Conservation (phyloP, 2,113 vertebrate species). For the Nyctereutes procyonoides region DNA sequence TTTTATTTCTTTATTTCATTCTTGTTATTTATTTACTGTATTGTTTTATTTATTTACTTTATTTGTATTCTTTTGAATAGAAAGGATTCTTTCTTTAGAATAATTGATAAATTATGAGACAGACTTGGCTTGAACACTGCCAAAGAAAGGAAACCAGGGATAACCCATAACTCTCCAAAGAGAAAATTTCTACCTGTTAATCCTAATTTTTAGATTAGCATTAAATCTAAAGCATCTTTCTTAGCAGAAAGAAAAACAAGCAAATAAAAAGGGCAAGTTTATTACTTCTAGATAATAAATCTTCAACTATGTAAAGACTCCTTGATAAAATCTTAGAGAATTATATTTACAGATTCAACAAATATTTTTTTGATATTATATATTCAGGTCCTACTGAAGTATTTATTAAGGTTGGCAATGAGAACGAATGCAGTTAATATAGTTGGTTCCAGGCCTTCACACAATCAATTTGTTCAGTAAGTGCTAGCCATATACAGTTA, state of each 20-base stretch:
- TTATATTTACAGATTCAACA: background rate
- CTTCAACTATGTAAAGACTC: background rate
- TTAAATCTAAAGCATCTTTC: no score
- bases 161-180: background rate
- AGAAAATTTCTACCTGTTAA: background rate
- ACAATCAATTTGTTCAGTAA: background rate
- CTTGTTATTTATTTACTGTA: background rate
- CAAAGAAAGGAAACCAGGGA: background rate
- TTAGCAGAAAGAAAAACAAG: background rate
- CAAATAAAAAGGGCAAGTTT: background rate
- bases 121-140: background rate
- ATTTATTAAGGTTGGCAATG: background rate
- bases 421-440: background rate
- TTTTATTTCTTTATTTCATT: no score
- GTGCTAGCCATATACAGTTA: background rate
- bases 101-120: background rate
- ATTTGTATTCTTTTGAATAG: background rate
- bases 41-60: background rate
- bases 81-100: background rate
- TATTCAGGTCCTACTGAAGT: background rate
- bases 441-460: background rate
- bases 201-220: background rate
- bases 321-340: background rate
- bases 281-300: background rate
- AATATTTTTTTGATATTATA: background rate